phyloP scores from a whole-genome alignment of 2,888 invertebrate species.

The Phaedon cochleariae region DNA sequence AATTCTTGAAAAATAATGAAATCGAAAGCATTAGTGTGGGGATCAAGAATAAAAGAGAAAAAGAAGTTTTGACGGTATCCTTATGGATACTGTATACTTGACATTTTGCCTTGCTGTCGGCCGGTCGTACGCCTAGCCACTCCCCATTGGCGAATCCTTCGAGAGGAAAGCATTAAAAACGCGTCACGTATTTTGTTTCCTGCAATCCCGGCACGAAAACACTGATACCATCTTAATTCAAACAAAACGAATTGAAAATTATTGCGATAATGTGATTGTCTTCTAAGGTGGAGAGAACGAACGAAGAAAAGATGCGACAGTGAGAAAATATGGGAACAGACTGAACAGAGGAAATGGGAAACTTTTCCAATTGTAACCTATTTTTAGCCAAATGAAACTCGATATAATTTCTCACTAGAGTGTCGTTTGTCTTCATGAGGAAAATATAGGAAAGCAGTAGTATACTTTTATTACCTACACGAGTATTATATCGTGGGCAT shows the following conservation, averaged over 20 bases:
- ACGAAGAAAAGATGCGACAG: neutral
- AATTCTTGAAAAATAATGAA: too few relatives aligned
- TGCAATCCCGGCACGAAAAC: conserved; percentile 40
- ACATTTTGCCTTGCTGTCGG: too few relatives aligned
- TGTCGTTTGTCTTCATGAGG: too few relatives aligned
- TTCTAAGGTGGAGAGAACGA: conserved; percentile 15
- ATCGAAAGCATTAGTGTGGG: too few relatives aligned
- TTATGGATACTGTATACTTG: too few relatives aligned
- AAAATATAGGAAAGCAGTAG: too few relatives aligned
- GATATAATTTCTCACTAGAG: neutral
- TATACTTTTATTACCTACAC: too few relatives aligned
- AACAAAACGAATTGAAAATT: conserved; percentile 40
- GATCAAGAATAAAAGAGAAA: too few relatives aligned
- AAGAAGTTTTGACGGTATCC: too few relatives aligned
- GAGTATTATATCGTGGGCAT: too few relatives aligned
- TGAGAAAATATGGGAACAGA: neutral
- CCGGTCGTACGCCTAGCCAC: conserved; percentile 18
- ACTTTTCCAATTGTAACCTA: neutral
- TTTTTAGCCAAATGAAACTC: neutral
- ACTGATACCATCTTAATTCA: conserved; percentile 40
- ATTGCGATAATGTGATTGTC: conserved; percentile 35
- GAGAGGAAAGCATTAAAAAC: conserved; percentile 39
- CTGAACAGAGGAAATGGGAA: neutral
- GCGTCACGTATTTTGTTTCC: conserved; percentile 47
- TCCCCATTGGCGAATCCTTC: conserved; percentile 22